A percentile compares a stretch with the other conserved stretches of the same genome.
Evolutionary conservation across 2,888 invertebrate species (phyloP).

Genomic region (Tachina fera): DNA sequence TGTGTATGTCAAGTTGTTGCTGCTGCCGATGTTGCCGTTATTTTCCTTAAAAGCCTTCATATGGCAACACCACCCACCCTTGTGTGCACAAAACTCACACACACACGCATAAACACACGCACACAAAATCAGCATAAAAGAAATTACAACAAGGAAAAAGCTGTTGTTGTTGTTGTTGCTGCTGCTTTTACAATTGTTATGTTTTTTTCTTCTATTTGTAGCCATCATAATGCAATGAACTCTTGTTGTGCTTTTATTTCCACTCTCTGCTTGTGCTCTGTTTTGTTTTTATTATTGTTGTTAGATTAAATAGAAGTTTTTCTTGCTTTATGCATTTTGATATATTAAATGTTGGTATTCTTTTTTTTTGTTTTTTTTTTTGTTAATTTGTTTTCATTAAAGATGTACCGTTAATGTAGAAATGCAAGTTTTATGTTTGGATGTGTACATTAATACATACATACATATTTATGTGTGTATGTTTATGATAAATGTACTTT

Average conservation of each 20-base stretch:
- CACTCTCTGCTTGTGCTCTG: conserved; percentile 26
- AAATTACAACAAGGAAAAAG: conserved; percentile 53
- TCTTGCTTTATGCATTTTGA: conserved; percentile 37
- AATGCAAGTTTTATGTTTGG: background rate
- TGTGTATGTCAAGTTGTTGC: conserved; percentile 59
- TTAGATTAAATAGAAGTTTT: conserved; percentile 55
- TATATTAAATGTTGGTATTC: conserved; percentile 50
- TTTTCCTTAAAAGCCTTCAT: conserved; percentile 54
- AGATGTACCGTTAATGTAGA: conserved; percentile 42
- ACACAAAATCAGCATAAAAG: conserved; percentile 2
- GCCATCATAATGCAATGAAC: conserved; percentile 81
- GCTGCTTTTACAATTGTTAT: conserved; percentile 63
- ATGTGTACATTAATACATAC: background rate
- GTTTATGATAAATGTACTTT: background rate
- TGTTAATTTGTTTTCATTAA: conserved; percentile 31
- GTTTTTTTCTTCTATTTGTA: conserved; percentile 73
- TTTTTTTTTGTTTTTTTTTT: conserved; percentile 35
- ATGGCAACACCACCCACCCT: conserved; percentile 67
- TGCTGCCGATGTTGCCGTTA: conserved; percentile 53
- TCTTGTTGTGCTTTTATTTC: conserved; percentile 74
- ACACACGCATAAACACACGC: conserved; percentile 5
- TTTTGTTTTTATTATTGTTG: conserved; percentile 33
- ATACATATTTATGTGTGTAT: background rate
- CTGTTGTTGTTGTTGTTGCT: conserved; percentile 65
- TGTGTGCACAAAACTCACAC: conserved; percentile 25